phyloP scores from a whole-genome alignment of 2,888 invertebrate genomes.

The Neoaliturus tenellus region DNA sequence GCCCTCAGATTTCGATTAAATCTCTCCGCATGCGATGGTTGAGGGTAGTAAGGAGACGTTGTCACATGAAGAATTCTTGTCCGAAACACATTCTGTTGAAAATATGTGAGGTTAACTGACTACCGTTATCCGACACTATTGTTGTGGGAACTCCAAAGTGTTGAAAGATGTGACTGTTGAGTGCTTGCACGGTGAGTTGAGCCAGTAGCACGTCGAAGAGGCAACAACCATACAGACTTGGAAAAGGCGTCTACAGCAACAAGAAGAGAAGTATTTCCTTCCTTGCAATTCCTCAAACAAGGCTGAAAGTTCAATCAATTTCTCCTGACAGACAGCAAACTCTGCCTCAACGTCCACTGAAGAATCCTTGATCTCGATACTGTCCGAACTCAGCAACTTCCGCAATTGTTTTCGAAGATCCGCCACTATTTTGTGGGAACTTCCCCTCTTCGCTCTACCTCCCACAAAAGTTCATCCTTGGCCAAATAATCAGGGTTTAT shows the following conservation, averaged over 20 bases:
- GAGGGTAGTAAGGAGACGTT: conserved; percentile 22
- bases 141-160: conserved; percentile 36
- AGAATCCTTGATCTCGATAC: too few species aligned
- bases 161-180: background rate
- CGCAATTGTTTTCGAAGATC: too few species aligned
- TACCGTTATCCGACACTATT: conserved; percentile 41
- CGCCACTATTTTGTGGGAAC: too few species aligned
- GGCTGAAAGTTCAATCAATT: too few species aligned
- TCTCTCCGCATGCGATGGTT: conserved; percentile 34
- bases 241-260: background rate
- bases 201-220: conserved; percentile 29
- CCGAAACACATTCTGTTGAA: conserved; percentile 39
- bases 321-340: too few species aligned
- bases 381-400: too few species aligned
- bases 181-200: background rate
- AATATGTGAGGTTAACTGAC: conserved; percentile 33
- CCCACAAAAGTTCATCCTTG: too few species aligned
- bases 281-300: too few species aligned
- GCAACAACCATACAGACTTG: conserved; percentile 27
- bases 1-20: conserved; percentile 28
- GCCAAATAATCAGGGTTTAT: too few species aligned
- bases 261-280: conserved; percentile 20
- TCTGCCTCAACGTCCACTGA: too few species aligned
- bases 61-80: conserved; percentile 16
- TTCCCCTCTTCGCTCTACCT: too few species aligned